Conservation (phyloP, 2,797 vertebrate genomes). For the Myiotriccus ornatus region DNA sequence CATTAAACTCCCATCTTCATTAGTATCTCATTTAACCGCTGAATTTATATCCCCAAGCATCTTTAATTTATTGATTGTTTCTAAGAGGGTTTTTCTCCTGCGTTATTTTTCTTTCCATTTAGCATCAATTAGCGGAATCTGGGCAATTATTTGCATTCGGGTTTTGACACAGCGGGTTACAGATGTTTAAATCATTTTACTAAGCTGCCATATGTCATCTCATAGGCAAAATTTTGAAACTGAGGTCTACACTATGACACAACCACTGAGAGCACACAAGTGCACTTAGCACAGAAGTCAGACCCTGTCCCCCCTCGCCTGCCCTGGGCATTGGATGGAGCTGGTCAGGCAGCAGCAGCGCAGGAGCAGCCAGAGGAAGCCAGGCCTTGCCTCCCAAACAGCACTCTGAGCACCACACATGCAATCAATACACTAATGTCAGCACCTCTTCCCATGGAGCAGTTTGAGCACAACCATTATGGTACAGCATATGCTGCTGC, state of each 20-base stretch:
- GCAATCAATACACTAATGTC: fast-evolving
- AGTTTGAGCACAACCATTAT: fast-evolving
- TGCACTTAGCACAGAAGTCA: neutral
- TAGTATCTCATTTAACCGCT: conserved; percentile 63
- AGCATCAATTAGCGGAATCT: conserved; percentile 34
- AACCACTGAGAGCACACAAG: neutral
- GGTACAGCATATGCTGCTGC: fast-evolving
- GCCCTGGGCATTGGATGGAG: neutral
- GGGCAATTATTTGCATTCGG: neutral
- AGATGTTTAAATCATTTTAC: neutral
- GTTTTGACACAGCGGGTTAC: neutral
- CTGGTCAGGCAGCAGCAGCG: neutral
- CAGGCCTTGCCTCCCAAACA: neutral
- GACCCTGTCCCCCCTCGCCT: neutral
- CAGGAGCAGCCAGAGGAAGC: neutral
- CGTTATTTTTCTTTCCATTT: conserved; percentile 39
- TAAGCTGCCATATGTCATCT: neutral
- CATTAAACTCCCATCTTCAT: conserved; percentile 66
- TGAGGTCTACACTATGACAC: neutral
- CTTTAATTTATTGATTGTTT: conserved; percentile 68
- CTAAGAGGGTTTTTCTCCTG: neutral
- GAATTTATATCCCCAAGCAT: conserved; percentile 59
- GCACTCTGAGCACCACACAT: neutral
- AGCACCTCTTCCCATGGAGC: neutral
- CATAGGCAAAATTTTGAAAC: neutral